A percentile compares a stretch with the other conserved stretches of the same genome.
Evolutionary conservation across 2,888 invertebrate species (phyloP).

Genomic region (Notocelia uddmanniana): DNA sequence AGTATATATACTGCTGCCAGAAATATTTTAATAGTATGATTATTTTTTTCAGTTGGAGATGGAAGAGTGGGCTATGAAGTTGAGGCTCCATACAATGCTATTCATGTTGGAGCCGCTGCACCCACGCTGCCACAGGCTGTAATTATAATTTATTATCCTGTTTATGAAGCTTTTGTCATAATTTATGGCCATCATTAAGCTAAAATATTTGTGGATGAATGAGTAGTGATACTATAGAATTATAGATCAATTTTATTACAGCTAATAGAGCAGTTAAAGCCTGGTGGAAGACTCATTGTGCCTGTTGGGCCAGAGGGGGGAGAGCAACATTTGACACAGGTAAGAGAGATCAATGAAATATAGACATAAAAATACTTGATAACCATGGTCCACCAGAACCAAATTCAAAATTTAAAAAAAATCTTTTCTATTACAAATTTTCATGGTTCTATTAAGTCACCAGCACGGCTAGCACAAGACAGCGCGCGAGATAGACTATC

Average conservation of each 20-base stretch:
- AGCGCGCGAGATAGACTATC: too few species aligned
- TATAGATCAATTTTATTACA: slow-evolving; percentile 63
- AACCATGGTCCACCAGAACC: too few species aligned
- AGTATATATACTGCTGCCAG: neutral
- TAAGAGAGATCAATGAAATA: too few species aligned
- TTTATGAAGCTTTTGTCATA: neutral
- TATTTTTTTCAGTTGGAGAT: slow-evolving; percentile 89
- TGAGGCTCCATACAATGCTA: slow-evolving; percentile 95
- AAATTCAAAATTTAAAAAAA: too few species aligned
- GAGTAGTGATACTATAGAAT: neutral
- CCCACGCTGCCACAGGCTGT: slow-evolving; percentile 91
- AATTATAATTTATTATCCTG: slow-evolving; percentile 58
- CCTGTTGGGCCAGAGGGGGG: slow-evolving; percentile 95
- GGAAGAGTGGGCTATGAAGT: slow-evolving; percentile 92
- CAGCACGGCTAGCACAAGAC: too few species aligned
- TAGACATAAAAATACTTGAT: too few species aligned
- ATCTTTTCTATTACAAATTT: too few species aligned
- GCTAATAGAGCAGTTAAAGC: slow-evolving; percentile 94
- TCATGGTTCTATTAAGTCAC: too few species aligned
- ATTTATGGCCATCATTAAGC: neutral
- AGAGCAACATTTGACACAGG: slow-evolving; percentile 94
- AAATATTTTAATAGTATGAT: neutral
- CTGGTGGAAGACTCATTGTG: slow-evolving; percentile 96
- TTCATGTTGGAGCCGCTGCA: slow-evolving; percentile 97
- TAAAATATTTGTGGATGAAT: neutral